Evolutionary conservation across 2,113 vertebrate species (phyloP).

Genomic region (Psittacula cyanocephala): DNA sequence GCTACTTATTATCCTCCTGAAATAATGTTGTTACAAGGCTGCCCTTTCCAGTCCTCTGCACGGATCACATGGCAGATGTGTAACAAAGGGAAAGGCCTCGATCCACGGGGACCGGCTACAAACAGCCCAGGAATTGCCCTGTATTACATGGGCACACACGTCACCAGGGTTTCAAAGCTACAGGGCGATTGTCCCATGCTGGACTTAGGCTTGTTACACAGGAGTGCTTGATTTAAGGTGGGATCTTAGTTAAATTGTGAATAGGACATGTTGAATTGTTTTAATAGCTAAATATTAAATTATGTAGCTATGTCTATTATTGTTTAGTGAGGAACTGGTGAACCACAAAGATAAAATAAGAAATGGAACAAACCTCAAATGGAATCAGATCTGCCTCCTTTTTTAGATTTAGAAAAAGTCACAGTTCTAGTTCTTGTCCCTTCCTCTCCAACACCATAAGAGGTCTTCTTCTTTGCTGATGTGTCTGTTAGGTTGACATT

Average conservation of each 20-base stretch:
- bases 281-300: conserved; percentile 33
- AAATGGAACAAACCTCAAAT: neutral
- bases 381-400: neutral
- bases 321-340: neutral
- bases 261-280: conserved; percentile 13
- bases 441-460: neutral
- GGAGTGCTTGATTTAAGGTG: neutral
- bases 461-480: neutral
- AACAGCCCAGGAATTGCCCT: conserved; percentile 7
- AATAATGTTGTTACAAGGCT: conserved; percentile 76
- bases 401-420: neutral
- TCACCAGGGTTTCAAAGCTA: neutral
- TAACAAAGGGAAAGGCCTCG: conserved; percentile 63
- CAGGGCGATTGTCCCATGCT: neutral
- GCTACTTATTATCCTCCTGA: conserved; percentile 71
- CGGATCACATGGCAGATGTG: conserved; percentile 20
- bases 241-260: neutral
- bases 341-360: conserved; percentile 43
- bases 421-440: neutral
- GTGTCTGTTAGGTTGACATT: neutral
- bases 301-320: neutral
- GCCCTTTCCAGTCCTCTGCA: conserved; percentile 64
- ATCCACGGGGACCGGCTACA: neutral
- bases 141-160: neutral
- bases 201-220: neutral